Evolutionary conservation across 2,113 vertebrate genomes (phyloP), one percentile per base, ranked within the genome.

Genomic region (Ellobius talpinus): DNA sequence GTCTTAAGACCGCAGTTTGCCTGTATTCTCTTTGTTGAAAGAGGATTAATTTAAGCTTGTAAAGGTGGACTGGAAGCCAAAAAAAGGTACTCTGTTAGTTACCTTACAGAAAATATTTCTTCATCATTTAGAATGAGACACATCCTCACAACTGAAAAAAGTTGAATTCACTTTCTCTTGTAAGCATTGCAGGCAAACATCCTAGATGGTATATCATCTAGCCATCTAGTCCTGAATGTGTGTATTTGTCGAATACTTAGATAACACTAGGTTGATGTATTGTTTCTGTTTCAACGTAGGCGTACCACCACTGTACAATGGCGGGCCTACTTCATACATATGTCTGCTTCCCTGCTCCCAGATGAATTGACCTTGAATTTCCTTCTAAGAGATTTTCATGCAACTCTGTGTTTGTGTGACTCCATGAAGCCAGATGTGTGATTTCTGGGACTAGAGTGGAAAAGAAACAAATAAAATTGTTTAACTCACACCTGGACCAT

Each of bases 21-120:
- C 73, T 24, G 1, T 82, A 7, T 82, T 94, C 97, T 94, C 76
- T 85, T 12, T 72, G 7, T 90, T 95, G 55, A 87, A 91, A 94
- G 85, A 65, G 86, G 94, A 77, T 93, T 33, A 87, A 78, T 91
- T 72, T 45, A 21, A 89, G 31, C 3, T 66, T 33, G 21, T 77
- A 55, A 88, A 76, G 26, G 17, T 76, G 11, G 29, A 66, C 8
- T 39, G 39, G 91, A 82, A n/a, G 31, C 0, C 50, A 74, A 29
- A 47, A 86, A 90, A 16, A 24, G 39, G 19, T 86, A 17, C 17
- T 50, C 33, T 76, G n/a, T 61, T 86, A 36, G 26, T 9, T 55
- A 23, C 36, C 17, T 39, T 45, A 52, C 74, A 73, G 55, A 58
- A 87, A 92, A 29, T 1, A 45, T 78, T 79, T 77, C 73, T 24